Base-by-base conservation (phyloP, 1,140 invertebrate genomes). In the Pseudobourletiella spinata region DNA sequence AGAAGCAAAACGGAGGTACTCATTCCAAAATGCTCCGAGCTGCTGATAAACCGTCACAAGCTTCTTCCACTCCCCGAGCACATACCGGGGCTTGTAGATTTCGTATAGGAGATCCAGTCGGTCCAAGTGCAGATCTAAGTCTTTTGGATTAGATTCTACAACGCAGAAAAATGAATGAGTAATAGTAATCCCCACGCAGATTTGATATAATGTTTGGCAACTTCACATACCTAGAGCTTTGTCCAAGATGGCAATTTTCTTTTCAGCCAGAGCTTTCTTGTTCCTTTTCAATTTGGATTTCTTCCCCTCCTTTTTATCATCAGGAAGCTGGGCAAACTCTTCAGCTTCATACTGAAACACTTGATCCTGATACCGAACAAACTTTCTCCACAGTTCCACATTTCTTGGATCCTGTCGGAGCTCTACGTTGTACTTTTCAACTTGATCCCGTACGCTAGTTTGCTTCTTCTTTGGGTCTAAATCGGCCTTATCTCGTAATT, bases 181-280 rank as follows among this genome's bases (percentile, higher is more conserved):
- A 18, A 42, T 42, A 42, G 18, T 14, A 42, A 18, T 14, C 14
- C 35, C 35, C n/a, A n/a, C n/a, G n/a, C n/a, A n/a, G n/a, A n/a
- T n/a, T n/a, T n/a, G n/a, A n/a, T n/a, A n/a, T n/a, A n/a, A n/a
- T n/a, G n/a, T n/a, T n/a, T n/a, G n/a, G n/a, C n/a, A n/a, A n/a
- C n/a, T n/a, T n/a, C n/a, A n/a, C n/a, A n/a, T 56, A 68, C 66
- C 58, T 14, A 69, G n/a, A 2, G 64, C 67, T 62, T 62, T 64
- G 30, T 64, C 64, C 18, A 66, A 46, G 50, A 69, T 66, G 14
- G 58, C 51, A 35, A 69, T 52, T 59, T 69, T 66, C 50, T 69
- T 69, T 43, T 61, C 67, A 18, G 65, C 20, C 6, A 63, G 20
- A 6, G 61, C 59, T 59, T 64, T 66, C 15, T 42, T 43, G 25